A percentile compares a stretch with the other conserved stretches of the same genome.
Evolutionary conservation across 2,797 vertebrate genomes (phyloP).

Genomic region (Falco naumanni): DNA sequence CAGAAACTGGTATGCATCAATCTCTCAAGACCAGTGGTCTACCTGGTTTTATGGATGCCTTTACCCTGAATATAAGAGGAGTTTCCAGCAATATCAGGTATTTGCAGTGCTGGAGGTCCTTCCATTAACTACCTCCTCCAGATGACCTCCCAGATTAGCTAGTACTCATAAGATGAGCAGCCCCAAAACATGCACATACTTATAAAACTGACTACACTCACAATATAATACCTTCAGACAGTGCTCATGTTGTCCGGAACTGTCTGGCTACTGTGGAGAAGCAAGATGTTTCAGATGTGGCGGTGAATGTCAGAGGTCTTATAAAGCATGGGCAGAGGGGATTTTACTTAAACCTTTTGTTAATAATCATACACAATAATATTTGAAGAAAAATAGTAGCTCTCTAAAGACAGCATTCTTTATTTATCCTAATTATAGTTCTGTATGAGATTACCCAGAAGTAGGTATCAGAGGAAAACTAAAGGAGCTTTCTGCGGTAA

Average conservation of each 20-base stretch:
- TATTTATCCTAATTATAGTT: slow-evolving; percentile 17
- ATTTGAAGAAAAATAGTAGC: slow-evolving; percentile 23
- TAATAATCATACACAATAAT: background rate
- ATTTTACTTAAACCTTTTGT: background rate
- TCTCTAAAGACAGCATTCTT: background rate
- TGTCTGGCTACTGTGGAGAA: background rate
- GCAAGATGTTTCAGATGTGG: background rate
- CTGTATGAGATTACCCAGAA: background rate
- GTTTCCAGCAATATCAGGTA: background rate
- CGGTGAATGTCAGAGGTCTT: background rate
- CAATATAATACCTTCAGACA: background rate
- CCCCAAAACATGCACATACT: background rate
- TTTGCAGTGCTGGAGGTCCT: background rate
- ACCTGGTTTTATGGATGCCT: background rate
- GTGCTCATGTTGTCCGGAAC: background rate
- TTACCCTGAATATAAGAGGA: background rate
- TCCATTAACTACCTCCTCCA: background rate
- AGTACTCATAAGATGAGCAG: background rate
- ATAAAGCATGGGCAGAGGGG: background rate
- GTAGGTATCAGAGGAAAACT: slow-evolving; percentile 28
- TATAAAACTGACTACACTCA: background rate
- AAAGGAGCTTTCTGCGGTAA: slow-evolving; percentile 21
- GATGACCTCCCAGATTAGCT: background rate
- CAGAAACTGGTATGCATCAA: background rate
- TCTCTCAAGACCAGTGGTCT: background rate